phyloP scores from a whole-genome alignment of 1,140 invertebrate species.

The Megathymus violae region DNA sequence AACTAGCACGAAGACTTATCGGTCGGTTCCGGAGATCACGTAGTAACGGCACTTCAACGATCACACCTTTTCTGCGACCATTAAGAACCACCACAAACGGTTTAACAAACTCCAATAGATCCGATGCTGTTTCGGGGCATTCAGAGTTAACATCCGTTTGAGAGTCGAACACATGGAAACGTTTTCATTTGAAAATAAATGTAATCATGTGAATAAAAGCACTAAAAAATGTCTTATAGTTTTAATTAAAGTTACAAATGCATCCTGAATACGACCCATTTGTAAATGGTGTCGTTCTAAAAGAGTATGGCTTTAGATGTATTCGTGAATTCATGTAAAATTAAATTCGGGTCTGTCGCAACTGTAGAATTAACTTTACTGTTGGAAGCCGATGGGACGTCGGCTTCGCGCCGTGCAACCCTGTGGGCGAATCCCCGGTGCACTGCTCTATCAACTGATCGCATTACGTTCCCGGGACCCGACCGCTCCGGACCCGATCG shows the following conservation, averaged over 20 bases:
- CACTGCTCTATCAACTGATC: conserved; percentile 55
- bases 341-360: conserved; percentile 9
- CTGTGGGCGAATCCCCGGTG: conserved; percentile 51
- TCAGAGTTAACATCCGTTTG: conserved; percentile 14
- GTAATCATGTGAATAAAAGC: conserved; percentile 15
- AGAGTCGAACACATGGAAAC: neutral
- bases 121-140: conserved; percentile 22
- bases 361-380: conserved; percentile 35
- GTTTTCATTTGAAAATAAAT: neutral
- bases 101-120: neutral
- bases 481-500: conserved; percentile 45
- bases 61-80: conserved; percentile 55
- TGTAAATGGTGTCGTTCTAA: neutral
- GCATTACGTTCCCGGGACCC: conserved; percentile 49
- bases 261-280: conserved; percentile 9
- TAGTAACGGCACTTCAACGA: conserved; percentile 49
- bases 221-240: neutral
- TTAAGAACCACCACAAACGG: conserved; percentile 42
- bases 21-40: conserved; percentile 66
- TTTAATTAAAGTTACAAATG: conserved; percentile 19
- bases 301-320: neutral
- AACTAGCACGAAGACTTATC: conserved; percentile 64
- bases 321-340: conserved; percentile 3
- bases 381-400: conserved; percentile 37
- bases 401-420: conserved; percentile 48